Percentiles rank a stretch among this genome's conserved stretches.
Conservation (phyloP, 2,113 vertebrate species). For the Pholis gunnellus region DNA sequence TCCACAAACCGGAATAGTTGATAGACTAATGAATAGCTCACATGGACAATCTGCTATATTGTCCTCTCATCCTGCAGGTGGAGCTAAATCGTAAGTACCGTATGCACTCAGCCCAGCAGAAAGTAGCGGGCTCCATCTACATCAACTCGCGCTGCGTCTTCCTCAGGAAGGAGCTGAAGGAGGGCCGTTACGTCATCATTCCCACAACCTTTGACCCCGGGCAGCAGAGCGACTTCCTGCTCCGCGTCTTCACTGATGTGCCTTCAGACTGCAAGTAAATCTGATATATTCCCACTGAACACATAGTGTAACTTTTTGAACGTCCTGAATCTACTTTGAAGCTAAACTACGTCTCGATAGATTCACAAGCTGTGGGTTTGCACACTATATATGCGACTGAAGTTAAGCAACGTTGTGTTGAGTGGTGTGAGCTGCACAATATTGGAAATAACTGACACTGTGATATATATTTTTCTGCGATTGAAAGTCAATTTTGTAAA, state of each 20-base stretch:
- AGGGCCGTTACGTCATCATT: constrained; percentile 96
- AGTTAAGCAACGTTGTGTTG: not conserved
- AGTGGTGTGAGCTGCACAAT: not conserved
- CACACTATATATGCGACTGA: not conserved
- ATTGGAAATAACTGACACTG: not conserved
- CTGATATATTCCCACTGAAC: not conserved
- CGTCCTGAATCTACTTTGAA: not conserved
- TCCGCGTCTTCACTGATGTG: constrained; percentile 95
- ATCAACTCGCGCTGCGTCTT: constrained; percentile 98
- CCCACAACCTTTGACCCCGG: constrained; percentile 94
- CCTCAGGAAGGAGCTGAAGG: constrained; percentile 91
- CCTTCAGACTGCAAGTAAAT: constrained; percentile 94
- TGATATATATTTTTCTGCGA: not conserved
- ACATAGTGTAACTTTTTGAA: not conserved
- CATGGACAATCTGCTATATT: not conserved
- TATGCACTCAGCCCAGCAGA: constrained; percentile 94
- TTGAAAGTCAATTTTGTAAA: not conserved
- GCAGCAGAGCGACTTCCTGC: constrained; percentile 90
- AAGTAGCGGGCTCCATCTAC: constrained; percentile 94
- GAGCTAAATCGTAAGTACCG: constrained; percentile 95
- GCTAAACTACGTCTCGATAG: not conserved
- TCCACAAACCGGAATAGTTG: not conserved
- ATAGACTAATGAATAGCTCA: not conserved
- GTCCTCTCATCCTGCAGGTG: constrained; percentile 81
- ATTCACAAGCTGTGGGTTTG: not conserved